A percentile compares a stretch with the other conserved stretches of the same genome.
phyloP scores from a whole-genome alignment of 2,113 vertebrate species.

The Clarias batrachus region DNA sequence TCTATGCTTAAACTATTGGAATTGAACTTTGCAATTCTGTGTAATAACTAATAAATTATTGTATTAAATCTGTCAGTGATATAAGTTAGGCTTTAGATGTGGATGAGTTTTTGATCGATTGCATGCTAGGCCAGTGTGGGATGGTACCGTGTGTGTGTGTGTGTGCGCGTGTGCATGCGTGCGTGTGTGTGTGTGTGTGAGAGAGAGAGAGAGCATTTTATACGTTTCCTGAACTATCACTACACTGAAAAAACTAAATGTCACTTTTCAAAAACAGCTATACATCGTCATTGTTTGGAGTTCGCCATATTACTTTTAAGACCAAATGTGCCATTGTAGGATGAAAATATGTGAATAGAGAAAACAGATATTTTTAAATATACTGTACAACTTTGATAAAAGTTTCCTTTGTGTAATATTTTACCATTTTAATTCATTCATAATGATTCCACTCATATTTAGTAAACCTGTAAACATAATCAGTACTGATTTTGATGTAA shows the following conservation, averaged over 20 bases:
- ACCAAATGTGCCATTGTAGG: neutral
- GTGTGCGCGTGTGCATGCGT: neutral
- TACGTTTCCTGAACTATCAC: neutral
- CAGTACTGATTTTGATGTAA: too few species aligned
- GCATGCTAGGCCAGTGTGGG: neutral
- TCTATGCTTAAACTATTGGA: neutral
- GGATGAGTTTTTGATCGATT: neutral
- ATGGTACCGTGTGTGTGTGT: neutral
- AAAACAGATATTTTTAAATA: conserved; percentile 5
- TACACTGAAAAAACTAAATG: neutral
- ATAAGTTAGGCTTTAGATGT: neutral
- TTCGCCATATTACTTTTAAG: neutral
- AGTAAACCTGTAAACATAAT: too few species aligned
- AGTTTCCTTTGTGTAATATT: too few species aligned
- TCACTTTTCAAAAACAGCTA: neutral
- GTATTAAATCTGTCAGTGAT: neutral
- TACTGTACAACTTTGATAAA: neutral
- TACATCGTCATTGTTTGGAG: neutral
- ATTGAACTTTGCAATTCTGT: neutral
- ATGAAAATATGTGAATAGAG: neutral
- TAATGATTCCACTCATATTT: too few species aligned
- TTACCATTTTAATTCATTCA: too few species aligned
- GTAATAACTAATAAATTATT: neutral
- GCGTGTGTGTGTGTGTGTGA: neutral
- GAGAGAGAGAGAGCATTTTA: neutral